Base-by-base conservation (phyloP, 2,797 vertebrate species). In the Anguilla marmorata region DNA sequence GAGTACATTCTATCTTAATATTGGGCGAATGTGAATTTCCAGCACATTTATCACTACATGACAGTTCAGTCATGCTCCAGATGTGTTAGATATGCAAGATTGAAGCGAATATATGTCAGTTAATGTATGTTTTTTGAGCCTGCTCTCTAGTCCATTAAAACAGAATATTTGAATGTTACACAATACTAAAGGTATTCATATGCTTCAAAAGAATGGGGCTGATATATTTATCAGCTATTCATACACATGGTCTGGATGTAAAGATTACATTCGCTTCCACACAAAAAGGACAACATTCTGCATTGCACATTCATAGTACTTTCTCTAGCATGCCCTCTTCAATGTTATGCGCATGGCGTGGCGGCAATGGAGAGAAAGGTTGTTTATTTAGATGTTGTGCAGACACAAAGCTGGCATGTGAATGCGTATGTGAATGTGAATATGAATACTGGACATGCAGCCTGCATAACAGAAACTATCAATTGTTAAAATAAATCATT, bases 361-460 rank as follows among this genome's bases (percentile, higher is more conserved):
- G 79, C 79, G 50, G 50, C 45, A 82, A n/a, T 82, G 79, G 79
- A 82, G 79, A 12, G 79, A 82, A 48, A 82, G 41, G 21, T 50
- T 50, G n/a, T 50, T 50, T 82, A 82, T 82, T 82, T 9, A 50
- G 6, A 82, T 82, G 79, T 45, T 24, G 21, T 7, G n/a, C 79
- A 82, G 21, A n/a, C 79, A 82, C 33, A 79, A 79, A 82, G 41
- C 45, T 21, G 19, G 19, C 50, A 50, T 50, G 24, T 80, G 76
- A 80, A 80, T 80, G 41, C 41, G 41, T 52, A 52, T 52, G 11
- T 52, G 9, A 52, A 52, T 12, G 45, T 82, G 14, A 79, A 41
- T 45, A n/a, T n/a, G 21, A 82, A 48, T 82, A n/a, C 16, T 50
- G 45, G 45, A 82, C 79, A 82, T 50, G 41, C 41, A n/a, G 41